A percentile compares a stretch with the other conserved stretches of the same genome.
These are phyloP conservation scores for Itoplectis maculator DNA, from an alignment of 2,888 invertebrate species.

Conservation along the genomic window DNA sequence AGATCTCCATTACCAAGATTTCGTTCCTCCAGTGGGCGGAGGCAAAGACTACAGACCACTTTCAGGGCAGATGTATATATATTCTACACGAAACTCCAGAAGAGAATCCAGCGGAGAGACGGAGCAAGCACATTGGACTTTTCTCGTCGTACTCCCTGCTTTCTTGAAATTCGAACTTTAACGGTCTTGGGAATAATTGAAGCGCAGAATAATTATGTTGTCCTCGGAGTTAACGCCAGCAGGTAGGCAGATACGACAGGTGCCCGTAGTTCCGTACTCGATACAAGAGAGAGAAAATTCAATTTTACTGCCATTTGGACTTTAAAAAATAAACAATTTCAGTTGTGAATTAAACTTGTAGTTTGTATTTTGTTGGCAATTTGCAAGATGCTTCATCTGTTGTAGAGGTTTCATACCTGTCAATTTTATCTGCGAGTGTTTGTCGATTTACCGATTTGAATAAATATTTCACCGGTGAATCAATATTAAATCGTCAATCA, in stretches of 20 bases:
- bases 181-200: conserved; percentile 44
- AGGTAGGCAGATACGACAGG: conserved; percentile 1
- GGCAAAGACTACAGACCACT: conserved; percentile 25
- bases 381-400: neutral
- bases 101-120: conserved; percentile 21
- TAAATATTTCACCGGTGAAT: no score
- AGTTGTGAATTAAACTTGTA: neutral
- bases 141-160: conserved; percentile 18
- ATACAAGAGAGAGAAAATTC: neutral
- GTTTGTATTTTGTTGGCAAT: neutral
- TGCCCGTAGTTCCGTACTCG: conserved; percentile 19
- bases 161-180: conserved; percentile 48
- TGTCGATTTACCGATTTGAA: no score
- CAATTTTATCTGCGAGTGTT: no score
- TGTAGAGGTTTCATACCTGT: neutral
- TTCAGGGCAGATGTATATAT: conserved; percentile 34
- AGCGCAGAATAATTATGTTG: conserved; percentile 41
- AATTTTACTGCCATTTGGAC: neutral
- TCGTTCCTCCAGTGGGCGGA: conserved; percentile 29
- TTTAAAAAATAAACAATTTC: neutral
- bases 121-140: conserved; percentile 22
- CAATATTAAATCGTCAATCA: neutral
- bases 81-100: conserved; percentile 22
- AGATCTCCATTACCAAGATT: conserved; percentile 52
- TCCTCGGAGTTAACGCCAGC: conserved; percentile 25